Percentiles rank a stretch among this genome's conserved stretches.
Evolutionary conservation across 2,113 vertebrate genomes (phyloP).

Genomic region (Hippocampus abdominalis): DNA sequence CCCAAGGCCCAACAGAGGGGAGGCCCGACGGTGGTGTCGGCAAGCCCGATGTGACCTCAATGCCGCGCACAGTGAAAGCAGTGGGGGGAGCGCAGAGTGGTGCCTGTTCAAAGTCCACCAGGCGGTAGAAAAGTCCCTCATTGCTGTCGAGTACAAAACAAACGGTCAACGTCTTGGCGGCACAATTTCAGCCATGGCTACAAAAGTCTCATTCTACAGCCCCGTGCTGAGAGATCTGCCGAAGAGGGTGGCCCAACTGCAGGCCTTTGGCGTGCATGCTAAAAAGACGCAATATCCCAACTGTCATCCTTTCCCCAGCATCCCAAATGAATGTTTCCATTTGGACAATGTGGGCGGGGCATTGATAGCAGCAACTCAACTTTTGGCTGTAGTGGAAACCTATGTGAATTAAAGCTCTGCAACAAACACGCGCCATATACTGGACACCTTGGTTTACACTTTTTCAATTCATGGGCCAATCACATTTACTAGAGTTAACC

Average conservation of each 20-base stretch:
- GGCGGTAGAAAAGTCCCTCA: constrained; percentile 75
- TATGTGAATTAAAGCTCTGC: constrained; percentile 50
- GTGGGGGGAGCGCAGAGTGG: constrained; percentile 68
- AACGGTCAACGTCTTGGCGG: constrained; percentile 33
- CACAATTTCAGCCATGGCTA: constrained; percentile 59
- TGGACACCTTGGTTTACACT: not conserved
- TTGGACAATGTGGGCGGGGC: constrained; percentile 50
- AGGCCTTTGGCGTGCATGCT: constrained; percentile 61
- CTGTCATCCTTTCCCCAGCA: constrained; percentile 59
- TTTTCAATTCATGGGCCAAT: not conserved
- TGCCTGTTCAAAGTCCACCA: constrained; percentile 78
- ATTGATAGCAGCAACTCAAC: constrained; percentile 52
- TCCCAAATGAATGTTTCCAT: constrained; percentile 67
- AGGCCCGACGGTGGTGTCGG: constrained; percentile 73
- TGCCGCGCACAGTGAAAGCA: constrained; percentile 60
- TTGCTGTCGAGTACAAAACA: constrained; percentile 63
- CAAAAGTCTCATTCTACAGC: constrained; percentile 44
- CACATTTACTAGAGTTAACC: not conserved
- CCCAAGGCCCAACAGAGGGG: constrained; percentile 56
- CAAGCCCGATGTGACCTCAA: constrained; percentile 75
- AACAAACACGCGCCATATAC: not conserved
- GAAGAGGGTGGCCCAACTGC: constrained; percentile 49
- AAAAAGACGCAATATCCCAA: constrained; percentile 78
- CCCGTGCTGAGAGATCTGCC: constrained; percentile 48
- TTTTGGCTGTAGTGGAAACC: constrained; percentile 48